A percentile compares a stretch with the other conserved stretches of the same genome.
These are phyloP conservation scores for Gymnocheta viridis DNA, from an alignment of 2,888 invertebrate species.

Conservation along the genomic window DNA sequence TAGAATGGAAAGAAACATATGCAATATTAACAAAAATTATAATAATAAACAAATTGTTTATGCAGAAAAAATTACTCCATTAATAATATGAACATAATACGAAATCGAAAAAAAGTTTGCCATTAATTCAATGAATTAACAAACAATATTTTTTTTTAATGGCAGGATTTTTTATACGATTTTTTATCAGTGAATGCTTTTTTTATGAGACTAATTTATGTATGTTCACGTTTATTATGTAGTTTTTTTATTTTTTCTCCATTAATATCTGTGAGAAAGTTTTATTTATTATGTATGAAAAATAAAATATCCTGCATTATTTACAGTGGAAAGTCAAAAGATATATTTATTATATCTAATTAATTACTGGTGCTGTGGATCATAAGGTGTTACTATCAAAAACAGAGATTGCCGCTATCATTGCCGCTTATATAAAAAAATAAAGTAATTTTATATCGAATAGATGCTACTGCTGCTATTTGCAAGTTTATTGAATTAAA, in stretches of 20 bases:
- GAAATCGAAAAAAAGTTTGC: slow-evolving; percentile 14
- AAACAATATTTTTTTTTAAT: slow-evolving; percentile 49
- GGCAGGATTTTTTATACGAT: neutral
- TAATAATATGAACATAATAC: slow-evolving; percentile 42
- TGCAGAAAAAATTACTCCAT: slow-evolving; percentile 59
- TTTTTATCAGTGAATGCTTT: slow-evolving; percentile 51
- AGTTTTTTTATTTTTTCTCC: neutral
- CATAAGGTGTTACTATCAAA: neutral
- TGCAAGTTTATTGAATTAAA: neutral
- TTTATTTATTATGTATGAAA: neutral
- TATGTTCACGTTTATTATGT: slow-evolving; percentile 40
- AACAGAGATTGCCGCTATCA: neutral
- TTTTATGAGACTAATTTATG: slow-evolving; percentile 59
- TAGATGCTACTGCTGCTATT: neutral
- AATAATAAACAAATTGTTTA: slow-evolving; percentile 53
- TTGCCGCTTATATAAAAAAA: neutral
- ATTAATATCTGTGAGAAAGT: neutral
- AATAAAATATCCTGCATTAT: neutral
- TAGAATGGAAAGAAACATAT: slow-evolving; percentile 1
- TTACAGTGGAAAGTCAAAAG: slow-evolving; percentile 16
- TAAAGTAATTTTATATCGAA: neutral
- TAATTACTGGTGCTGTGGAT: neutral
- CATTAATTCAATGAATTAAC: slow-evolving; percentile 63
- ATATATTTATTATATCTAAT: neutral
- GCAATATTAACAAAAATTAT: slow-evolving; percentile 45